Conservation (phyloP, 2,888 invertebrate genomes). For the Latheticus oryzae region DNA sequence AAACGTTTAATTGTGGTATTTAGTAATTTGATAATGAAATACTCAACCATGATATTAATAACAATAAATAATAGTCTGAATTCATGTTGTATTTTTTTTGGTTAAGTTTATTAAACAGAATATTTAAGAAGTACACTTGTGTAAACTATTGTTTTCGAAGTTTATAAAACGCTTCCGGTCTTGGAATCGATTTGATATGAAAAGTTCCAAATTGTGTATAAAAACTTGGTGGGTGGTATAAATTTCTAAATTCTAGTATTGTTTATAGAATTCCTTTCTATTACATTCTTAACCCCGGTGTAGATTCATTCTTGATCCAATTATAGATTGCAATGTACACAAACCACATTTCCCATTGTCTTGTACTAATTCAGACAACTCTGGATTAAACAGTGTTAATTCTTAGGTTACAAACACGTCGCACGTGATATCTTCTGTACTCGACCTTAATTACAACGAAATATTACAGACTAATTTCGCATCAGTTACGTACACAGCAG, state of each 20-base stretch:
- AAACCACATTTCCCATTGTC: conserved; percentile 34
- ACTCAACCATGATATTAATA: too few relatives aligned
- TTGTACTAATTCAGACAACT: conserved; percentile 19
- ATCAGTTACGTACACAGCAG: conserved; percentile 10
- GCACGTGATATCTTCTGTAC: conserved; percentile 12
- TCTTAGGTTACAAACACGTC: conserved; percentile 14
- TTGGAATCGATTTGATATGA: conserved; percentile 31
- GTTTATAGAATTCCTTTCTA: conserved; percentile 32
- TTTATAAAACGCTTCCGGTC: too few relatives aligned
- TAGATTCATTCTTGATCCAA: conserved; percentile 45
- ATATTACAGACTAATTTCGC: conserved; percentile 21
- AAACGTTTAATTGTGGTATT: too few relatives aligned
- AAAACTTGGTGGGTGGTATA: conserved; percentile 37
- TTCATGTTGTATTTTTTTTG: neutral
- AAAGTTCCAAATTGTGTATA: conserved; percentile 36
- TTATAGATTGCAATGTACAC: conserved; percentile 45
- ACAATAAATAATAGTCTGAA: neutral
- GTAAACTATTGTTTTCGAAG: too few relatives aligned
- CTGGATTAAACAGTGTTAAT: conserved; percentile 31
- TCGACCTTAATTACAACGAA: conserved; percentile 11
- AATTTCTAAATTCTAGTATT: conserved; percentile 16
- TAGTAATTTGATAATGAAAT: too few relatives aligned
- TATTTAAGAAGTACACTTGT: too few relatives aligned
- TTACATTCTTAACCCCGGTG: conserved; percentile 14
- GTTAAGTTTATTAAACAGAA: conserved; percentile 1